Conservation (phyloP, 2,888 invertebrate species). For the Periphyllus acericola region DNA sequence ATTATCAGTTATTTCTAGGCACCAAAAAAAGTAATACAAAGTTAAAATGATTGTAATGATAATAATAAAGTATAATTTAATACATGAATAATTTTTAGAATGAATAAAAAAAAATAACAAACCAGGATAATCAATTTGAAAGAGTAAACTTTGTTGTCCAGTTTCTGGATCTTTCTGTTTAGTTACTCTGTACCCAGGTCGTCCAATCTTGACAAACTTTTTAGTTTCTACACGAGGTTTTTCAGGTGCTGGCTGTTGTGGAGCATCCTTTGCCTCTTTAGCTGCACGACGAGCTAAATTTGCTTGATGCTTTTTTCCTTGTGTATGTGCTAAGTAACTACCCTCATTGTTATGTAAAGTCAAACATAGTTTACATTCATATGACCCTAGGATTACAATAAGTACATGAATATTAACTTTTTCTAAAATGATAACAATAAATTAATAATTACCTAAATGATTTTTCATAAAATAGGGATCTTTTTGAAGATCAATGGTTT, state of each 20-base stretch:
- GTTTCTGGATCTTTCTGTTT: conserved; percentile 96
- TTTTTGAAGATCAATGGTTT: conserved; percentile 98
- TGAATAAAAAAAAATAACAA: conserved; percentile 60
- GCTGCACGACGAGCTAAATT: conserved; percentile 97
- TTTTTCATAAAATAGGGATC: conserved; percentile 99
- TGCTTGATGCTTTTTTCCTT: conserved; percentile 99
- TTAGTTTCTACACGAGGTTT: conserved; percentile 97
- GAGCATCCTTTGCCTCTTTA: conserved; percentile 97
- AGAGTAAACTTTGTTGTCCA: conserved; percentile 95
- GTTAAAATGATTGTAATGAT: too few species aligned
- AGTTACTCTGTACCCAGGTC: conserved; percentile 98
- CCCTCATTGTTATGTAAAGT: conserved; percentile 99
- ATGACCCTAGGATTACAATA: conserved; percentile 76
- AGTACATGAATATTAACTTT: background rate
- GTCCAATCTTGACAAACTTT: conserved; percentile 99
- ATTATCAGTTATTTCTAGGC: conserved; percentile 85
- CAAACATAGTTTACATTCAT: conserved; percentile 98
- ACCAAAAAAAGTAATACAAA: background rate
- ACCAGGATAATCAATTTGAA: conserved; percentile 95
- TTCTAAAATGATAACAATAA: background rate
- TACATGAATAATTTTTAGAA: background rate
- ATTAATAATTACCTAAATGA: conserved; percentile 79
- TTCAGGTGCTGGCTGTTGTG: conserved; percentile 89
- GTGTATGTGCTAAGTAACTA: conserved; percentile 98
- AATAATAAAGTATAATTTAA: background rate